Conservation (phyloP, 2,888 invertebrate species). For the Eupithecia abbreviata region DNA sequence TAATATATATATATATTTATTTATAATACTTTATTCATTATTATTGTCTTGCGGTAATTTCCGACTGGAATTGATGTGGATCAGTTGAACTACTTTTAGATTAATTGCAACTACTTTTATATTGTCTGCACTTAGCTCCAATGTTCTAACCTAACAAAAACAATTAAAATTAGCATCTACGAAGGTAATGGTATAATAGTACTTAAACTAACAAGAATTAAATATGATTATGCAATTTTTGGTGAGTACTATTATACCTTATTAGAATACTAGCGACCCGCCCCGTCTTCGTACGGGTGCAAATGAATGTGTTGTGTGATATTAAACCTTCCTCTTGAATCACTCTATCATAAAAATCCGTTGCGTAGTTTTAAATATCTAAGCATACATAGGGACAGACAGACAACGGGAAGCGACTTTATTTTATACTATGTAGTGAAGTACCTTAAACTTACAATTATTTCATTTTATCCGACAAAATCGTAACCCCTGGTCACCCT, state of each 20-base stretch:
- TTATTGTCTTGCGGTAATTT: neutral
- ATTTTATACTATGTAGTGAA: neutral
- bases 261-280: neutral
- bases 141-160: neutral
- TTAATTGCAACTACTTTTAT: too few species aligned
- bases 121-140: neutral
- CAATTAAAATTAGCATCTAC: neutral
- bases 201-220: neutral
- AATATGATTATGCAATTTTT: neutral
- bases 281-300: too few species aligned
- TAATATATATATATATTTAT: too few species aligned
- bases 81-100: neutral
- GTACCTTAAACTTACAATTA: neutral
- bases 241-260: too few species aligned
- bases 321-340: too few species aligned
- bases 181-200: neutral
- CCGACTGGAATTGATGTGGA: neutral
- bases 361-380: too few species aligned
- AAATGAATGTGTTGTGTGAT: too few species aligned
- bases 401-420: too few species aligned
- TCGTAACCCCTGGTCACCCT: slow-evolving; percentile 30
- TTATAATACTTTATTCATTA: neutral
- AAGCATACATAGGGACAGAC: too few species aligned
- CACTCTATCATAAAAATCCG: too few species aligned
- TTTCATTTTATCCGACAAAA: slow-evolving; percentile 14